Percentiles rank a stretch among this genome's conserved stretches.
phyloP scores from a whole-genome alignment of 2,797 vertebrate genomes.

The Miichthys miiuy region DNA sequence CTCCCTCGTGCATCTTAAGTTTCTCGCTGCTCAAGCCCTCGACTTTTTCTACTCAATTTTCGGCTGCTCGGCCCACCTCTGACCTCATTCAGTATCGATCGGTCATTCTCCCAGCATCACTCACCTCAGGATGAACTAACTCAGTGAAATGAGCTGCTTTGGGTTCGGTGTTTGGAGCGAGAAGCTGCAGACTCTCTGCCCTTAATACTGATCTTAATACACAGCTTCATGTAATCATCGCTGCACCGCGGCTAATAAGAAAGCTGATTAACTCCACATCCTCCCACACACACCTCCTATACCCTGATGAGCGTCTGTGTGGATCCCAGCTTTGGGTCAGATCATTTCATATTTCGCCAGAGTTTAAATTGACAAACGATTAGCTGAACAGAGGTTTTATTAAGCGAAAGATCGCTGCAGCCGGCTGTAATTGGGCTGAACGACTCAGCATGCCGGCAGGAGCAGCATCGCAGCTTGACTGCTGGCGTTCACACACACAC shows the following conservation, averaged over 20 bases:
- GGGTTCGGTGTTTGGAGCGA: background rate
- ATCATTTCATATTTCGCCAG: conserved; percentile 40
- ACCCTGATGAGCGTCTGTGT: conserved; percentile 2
- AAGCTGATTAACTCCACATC: conserved; percentile 26
- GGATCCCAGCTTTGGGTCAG: conserved; percentile 1
- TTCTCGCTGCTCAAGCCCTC: too few species aligned
- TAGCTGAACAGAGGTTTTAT: conserved; percentile 43
- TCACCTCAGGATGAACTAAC: background rate
- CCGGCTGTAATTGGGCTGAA: conserved; percentile 53
- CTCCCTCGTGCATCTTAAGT: too few species aligned
- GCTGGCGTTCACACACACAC: background rate
- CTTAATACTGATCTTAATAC: background rate
- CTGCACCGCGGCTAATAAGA: conserved; percentile 10
- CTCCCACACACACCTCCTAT: background rate
- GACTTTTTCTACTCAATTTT: too few species aligned
- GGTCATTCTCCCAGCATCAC: background rate
- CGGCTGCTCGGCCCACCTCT: too few species aligned
- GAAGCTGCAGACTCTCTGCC: conserved; percentile 1
- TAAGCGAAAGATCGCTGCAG: conserved; percentile 35
- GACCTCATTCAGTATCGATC: background rate
- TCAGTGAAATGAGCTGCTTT: background rate
- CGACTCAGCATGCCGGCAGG: conserved; percentile 6
- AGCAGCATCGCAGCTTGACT: conserved; percentile 18
- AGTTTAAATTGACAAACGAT: conserved; percentile 38
- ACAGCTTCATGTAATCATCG: background rate